These are phyloP conservation scores for Zalophus californianus DNA, from an alignment of 2,797 vertebrate genomes.

Conservation along the genomic window DNA sequence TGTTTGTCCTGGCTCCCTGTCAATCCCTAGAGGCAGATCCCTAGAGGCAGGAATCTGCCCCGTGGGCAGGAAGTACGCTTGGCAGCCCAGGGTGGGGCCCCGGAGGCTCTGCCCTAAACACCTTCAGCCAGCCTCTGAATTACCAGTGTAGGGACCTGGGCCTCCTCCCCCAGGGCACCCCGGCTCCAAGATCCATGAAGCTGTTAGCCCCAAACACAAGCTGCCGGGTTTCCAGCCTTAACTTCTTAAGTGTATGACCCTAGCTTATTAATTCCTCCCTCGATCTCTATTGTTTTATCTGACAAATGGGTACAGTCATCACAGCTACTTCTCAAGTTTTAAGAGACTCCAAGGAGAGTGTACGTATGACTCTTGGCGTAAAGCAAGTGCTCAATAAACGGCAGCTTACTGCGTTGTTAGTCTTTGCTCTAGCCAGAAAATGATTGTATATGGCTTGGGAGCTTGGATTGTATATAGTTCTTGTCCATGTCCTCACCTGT, in stretches of 20 bases:
- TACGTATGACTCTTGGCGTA: rapidly evolving
- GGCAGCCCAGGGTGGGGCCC: neutral
- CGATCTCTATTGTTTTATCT: neutral
- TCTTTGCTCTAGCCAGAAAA: neutral
- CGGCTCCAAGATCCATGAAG: neutral
- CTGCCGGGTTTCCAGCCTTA: too few species aligned
- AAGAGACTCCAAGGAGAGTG: too few species aligned
- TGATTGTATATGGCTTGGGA: neutral
- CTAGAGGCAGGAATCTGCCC: neutral
- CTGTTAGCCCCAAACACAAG: neutral
- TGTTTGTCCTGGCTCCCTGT: neutral
- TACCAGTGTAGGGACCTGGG: neutral
- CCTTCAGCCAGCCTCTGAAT: neutral
- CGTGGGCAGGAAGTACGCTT: neutral
- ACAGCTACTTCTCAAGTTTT: neutral
- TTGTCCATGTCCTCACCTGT: neutral
- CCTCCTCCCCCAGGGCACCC: neutral
- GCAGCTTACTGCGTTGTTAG: rapidly evolving
- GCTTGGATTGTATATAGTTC: neutral
- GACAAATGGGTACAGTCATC: neutral
- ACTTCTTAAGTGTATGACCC: neutral
- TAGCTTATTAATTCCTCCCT: neutral
- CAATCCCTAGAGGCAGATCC: neutral
- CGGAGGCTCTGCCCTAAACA: neutral
- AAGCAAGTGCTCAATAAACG: neutral